These are phyloP conservation scores for Rhodophaea formosa DNA, from an alignment of 2,888 invertebrate species.

Conservation along the genomic window DNA sequence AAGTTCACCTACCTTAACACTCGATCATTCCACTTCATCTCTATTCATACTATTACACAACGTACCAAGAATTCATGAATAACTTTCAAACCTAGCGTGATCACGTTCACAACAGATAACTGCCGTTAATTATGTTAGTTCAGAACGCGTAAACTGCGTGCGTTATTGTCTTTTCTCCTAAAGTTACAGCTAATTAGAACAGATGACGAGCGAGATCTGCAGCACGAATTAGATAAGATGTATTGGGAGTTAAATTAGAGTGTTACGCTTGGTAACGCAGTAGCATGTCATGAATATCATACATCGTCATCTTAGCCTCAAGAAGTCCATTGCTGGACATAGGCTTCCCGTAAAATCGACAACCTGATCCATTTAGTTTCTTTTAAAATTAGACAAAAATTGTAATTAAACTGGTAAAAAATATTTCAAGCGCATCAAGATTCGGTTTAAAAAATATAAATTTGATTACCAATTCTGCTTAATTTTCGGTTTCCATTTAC, in stretches of 20 bases:
- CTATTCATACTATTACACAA: constrained; percentile 10
- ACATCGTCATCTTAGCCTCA: too few species aligned
- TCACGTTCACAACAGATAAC: background rate
- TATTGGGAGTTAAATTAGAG: background rate
- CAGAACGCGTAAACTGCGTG: constrained; percentile 8
- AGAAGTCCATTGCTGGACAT: too few species aligned
- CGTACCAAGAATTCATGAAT: constrained; percentile 3
- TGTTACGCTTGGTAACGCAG: too few species aligned
- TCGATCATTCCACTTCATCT: background rate
- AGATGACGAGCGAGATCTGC: background rate
- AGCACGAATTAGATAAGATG: background rate
- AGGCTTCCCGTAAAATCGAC: too few species aligned
- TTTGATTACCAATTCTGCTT: too few species aligned
- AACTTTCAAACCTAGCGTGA: constrained; percentile 1
- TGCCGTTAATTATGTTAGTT: background rate
- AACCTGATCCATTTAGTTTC: too few species aligned
- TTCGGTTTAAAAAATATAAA: too few species aligned
- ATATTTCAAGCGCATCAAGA: too few species aligned
- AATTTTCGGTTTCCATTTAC: too few species aligned
- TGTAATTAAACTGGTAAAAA: too few species aligned
- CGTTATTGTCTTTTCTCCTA: constrained; percentile 7
- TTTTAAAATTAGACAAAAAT: too few species aligned
- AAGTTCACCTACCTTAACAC: background rate
- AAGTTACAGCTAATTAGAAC: constrained; percentile 8
- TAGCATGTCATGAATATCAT: too few species aligned